Conservation (phyloP, 2,113 vertebrate genomes). For the Geococcyx californianus region DNA sequence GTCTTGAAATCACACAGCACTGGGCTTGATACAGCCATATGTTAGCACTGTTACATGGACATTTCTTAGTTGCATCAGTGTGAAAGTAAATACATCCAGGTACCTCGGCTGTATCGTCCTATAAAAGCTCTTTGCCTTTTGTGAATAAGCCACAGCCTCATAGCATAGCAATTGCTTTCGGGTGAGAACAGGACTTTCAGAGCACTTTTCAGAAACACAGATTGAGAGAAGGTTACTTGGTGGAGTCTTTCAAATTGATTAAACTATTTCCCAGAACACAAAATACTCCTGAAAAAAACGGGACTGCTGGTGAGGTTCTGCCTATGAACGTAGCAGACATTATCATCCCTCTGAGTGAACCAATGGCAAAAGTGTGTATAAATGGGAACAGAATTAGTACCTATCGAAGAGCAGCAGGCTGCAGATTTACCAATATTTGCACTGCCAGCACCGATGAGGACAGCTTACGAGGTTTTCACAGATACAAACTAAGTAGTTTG, state of each 20-base stretch:
- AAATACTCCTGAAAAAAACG: background rate
- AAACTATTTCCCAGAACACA: background rate
- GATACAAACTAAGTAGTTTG: background rate
- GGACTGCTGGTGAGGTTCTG: background rate
- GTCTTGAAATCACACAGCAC: background rate
- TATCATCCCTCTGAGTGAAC: background rate
- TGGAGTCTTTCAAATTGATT: background rate
- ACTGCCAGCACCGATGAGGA: background rate
- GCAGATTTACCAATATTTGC: background rate
- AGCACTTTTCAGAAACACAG: background rate
- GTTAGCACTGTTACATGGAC: background rate
- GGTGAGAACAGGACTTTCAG: background rate
- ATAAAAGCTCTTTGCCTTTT: background rate
- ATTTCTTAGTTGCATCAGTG: background rate
- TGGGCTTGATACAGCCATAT: background rate
- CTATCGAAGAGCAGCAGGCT: background rate
- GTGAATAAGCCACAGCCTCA: background rate
- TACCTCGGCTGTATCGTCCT: background rate
- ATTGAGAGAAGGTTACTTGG: background rate
- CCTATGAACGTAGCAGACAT: background rate
- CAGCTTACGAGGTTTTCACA: background rate
- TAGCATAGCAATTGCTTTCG: background rate
- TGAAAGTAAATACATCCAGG: background rate
- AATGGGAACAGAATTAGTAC: background rate
- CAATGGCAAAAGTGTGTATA: background rate